Base-by-base conservation (phyloP, 2,797 vertebrate genomes). In the Gymnoscopelus microlampas region DNA sequence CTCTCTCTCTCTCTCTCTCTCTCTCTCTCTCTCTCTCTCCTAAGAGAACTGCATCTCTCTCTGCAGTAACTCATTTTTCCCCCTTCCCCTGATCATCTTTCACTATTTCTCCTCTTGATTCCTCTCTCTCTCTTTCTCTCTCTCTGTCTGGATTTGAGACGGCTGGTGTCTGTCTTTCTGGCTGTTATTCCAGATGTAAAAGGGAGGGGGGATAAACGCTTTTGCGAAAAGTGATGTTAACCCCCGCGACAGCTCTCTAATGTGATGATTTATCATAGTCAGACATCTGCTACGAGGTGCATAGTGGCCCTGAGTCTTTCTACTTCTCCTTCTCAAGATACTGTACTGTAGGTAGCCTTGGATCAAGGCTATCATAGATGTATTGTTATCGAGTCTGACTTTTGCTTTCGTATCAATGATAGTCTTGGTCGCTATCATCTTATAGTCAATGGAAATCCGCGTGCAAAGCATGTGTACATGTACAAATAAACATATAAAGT, bases 261-360 rank as follows among this genome's bases (percentile, higher is more conserved):
- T 76, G 74, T 53, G 76, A 78, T 87, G 84, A 91, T 90, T 86
- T 86, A 92, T 91, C 59, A 24, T 80, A 67, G 78, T 50, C 53
- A 78, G 80, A 81, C 66, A 73, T 79, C 32, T 77, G 79, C 39
- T 60, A 57, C 12, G 55, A 68, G 66, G 71, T 4, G 19, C 56
- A 56, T 3, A 48, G 58, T 29, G 61, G 26, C 5, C 9, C 5
- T 5, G 58, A 10, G 39, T 44, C 39, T 8, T 44, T 44, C 39
- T 44, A 1, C 9, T 44, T 44, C 39, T 44, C 39, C 39, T 8
- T 39, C 39, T 6, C 39, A 39, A 44, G 5, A 39, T 39, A 39
- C n/a, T 3, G 3, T 29, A 29, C 26, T 29, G 26, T 44, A 8
- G 39, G 39, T 44, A 44, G 39, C 39, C 39, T 1, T 44, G 39